Evolutionary conservation across 30 jellyfish, hydroid and myxozoan genomes (phyloP).

Genomic region (Cassiopea xamachana): DNA sequence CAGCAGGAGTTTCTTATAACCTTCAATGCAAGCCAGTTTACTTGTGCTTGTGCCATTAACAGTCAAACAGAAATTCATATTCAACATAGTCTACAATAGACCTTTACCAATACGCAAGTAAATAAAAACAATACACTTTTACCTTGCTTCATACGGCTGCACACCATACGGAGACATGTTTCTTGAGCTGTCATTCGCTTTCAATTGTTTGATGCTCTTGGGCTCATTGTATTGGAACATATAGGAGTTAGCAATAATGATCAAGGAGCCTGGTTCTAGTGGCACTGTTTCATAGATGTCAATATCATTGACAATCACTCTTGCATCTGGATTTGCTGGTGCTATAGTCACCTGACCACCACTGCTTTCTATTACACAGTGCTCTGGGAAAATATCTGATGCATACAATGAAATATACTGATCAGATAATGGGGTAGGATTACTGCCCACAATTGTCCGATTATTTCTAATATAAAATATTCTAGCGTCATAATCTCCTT

Average conservation of each 20-base stretch:
- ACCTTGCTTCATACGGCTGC: too few species aligned
- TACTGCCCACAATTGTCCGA: conserved; percentile 92
- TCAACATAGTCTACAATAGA: too few species aligned
- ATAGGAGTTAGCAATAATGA: conserved; percentile 78
- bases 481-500: conserved; percentile 73
- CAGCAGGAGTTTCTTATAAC: too few species aligned
- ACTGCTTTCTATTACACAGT: conserved; percentile 86
- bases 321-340: conserved; percentile 95
- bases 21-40: too few species aligned
- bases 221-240: conserved; percentile 62
- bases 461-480: conserved; percentile 60
- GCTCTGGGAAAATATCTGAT: conserved; percentile 80
- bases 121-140: too few species aligned
- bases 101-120: too few species aligned
- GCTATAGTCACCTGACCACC: conserved; percentile 91
- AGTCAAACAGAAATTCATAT: too few species aligned
- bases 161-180: too few species aligned
- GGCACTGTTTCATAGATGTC: conserved; percentile 79
- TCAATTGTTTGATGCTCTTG: neutral
- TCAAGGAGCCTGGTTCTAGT: conserved; percentile 75
- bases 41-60: too few species aligned
- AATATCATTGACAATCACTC: conserved; percentile 76
- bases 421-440: conserved; percentile 71
- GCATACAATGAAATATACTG: conserved; percentile 86
- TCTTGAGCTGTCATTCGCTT: neutral